These are phyloP conservation scores for Fistularia commersonii DNA, from an alignment of 2,797 vertebrate genomes.

Conservation along the genomic window DNA sequence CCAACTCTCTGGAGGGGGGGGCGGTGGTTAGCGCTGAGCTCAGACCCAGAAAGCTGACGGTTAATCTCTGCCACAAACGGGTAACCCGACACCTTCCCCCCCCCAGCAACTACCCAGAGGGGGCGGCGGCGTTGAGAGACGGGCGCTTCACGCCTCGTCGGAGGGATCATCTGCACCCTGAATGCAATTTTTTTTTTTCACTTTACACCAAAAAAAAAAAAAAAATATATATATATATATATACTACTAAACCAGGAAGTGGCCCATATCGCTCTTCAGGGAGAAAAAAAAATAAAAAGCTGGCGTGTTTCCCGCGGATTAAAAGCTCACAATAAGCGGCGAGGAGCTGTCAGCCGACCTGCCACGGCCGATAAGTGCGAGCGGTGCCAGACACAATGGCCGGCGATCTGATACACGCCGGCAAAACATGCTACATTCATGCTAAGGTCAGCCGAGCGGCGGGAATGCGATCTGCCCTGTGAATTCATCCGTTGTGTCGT, in stretches of 20 bases:
- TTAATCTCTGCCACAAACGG: conserved; percentile 50
- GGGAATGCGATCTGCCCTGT: conserved; percentile 30
- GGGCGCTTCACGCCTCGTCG: conserved; percentile 30
- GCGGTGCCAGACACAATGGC: conserved; percentile 56
- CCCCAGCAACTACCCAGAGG: conserved; percentile 18
- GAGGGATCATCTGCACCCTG: conserved; percentile 11
- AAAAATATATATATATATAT: too few relatives aligned
- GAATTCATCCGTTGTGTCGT: conserved; percentile 4
- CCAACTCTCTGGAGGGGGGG: conserved; percentile 32
- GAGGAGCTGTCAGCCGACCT: conserved; percentile 27
- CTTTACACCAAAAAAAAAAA: too few relatives aligned
- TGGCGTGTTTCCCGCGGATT: conserved; percentile 47
- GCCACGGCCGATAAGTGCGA: conserved; percentile 46
- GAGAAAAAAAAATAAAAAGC: conserved; percentile 23
- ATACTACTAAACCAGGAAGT: conserved; percentile 38
- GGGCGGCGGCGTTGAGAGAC: conserved; percentile 44
- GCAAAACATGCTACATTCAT: conserved; percentile 41
- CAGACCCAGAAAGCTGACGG: conserved; percentile 52
- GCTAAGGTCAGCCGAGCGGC: conserved; percentile 47
- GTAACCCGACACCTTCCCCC: conserved; percentile 55
- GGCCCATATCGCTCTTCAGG: conserved; percentile 39
- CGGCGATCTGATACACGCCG: conserved; percentile 52
- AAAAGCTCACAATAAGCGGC: conserved; percentile 52
- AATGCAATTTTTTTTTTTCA: too few relatives aligned
- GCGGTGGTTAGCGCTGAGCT: conserved; percentile 37